Percentiles rank a stretch among this genome's conserved stretches.
Conservation (phyloP, 2,888 invertebrate genomes). For the Oegoconia quadripuncta region DNA sequence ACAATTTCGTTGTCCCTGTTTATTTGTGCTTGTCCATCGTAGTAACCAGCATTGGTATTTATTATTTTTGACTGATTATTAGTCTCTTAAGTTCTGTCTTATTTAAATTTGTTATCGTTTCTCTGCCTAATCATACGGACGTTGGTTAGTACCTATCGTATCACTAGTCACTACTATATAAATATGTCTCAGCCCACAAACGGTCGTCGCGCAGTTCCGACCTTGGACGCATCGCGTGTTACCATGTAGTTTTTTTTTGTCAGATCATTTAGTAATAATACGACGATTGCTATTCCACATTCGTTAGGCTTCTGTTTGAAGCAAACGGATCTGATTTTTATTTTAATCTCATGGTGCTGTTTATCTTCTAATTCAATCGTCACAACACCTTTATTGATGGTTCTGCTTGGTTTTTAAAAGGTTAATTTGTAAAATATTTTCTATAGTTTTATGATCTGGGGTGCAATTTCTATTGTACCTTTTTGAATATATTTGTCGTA, state of each 20-base stretch:
- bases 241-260: constrained; percentile 33
- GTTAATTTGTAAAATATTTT: no score
- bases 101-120: no score
- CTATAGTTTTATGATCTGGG: no score
- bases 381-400: neutral
- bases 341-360: neutral
- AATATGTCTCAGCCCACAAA: neutral
- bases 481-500: no score
- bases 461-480: no score
- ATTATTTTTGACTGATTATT: no score
- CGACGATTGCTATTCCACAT: constrained; percentile 14
- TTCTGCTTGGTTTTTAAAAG: neutral
- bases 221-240: constrained; percentile 44
- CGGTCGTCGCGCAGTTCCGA: constrained; percentile 8
- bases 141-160: neutral
- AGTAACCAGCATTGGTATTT: no score
- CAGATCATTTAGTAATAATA: constrained; percentile 19
- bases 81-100: no score
- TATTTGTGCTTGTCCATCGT: no score
- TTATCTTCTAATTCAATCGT: neutral
- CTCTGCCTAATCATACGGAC: neutral
- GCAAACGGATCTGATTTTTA: neutral
- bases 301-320: constrained; percentile 14
- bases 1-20: no score
- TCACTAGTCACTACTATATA: constrained; percentile 1